Conservation (phyloP, 2,888 invertebrate genomes). For the Erebia aethiops region DNA sequence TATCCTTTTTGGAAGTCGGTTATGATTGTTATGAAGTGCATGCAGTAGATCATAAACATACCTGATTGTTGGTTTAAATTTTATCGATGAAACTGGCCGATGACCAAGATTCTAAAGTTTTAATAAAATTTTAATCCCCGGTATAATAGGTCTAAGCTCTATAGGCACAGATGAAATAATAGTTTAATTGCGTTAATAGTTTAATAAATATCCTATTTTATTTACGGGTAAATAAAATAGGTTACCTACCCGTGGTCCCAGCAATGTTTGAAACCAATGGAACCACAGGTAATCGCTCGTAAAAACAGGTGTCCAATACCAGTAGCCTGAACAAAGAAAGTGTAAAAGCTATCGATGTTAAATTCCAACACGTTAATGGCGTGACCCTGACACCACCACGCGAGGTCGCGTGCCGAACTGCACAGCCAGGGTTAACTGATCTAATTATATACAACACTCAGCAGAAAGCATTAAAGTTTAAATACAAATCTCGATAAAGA, state of each 20-base stretch:
- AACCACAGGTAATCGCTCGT: too few species aligned
- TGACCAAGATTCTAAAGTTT: too few species aligned
- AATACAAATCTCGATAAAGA: not conserved
- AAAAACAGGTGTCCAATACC: constrained; percentile 2
- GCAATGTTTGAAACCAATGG: too few species aligned
- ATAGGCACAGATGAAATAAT: too few species aligned
- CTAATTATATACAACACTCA: constrained; percentile 43
- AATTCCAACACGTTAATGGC: constrained; percentile 29
- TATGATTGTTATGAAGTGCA: too few species aligned
- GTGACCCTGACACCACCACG: constrained; percentile 63
- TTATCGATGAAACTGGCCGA: not conserved
- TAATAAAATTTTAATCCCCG: too few species aligned
- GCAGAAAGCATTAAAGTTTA: constrained; percentile 16
- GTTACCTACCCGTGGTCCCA: too few species aligned
- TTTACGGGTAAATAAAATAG: too few species aligned
- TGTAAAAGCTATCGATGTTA: constrained; percentile 31
- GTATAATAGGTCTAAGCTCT: too few species aligned
- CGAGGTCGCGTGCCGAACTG: constrained; percentile 61
- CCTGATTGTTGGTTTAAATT: not conserved
- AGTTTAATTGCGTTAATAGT: too few species aligned
- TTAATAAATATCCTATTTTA: too few species aligned
- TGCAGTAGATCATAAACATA: not conserved
- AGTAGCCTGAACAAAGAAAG: constrained; percentile 20
- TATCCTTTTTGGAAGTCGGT: too few species aligned
- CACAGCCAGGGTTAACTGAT: constrained; percentile 54